Conservation (phyloP, 2,888 invertebrate species). For the Noctua janthe region DNA sequence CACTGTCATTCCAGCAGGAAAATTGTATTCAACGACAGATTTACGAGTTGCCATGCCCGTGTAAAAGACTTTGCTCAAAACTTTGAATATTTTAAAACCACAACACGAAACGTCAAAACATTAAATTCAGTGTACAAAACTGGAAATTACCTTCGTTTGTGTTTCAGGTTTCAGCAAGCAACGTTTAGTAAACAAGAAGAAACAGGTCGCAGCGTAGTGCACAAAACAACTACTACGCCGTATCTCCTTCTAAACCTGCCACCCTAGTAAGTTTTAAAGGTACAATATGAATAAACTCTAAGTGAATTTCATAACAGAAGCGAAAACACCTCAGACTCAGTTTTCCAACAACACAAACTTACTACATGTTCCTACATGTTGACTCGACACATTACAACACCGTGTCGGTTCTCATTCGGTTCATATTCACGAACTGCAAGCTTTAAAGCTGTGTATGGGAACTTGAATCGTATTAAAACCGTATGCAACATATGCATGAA, state of each 20-base stretch:
- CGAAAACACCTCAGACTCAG: slow-evolving; percentile 58
- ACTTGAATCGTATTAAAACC: slow-evolving; percentile 64
- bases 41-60: slow-evolving; percentile 28
- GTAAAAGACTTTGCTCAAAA: slow-evolving; percentile 33
- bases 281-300: slow-evolving; percentile 60
- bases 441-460: slow-evolving; percentile 55
- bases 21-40: slow-evolving; percentile 27
- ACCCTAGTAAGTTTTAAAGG: slow-evolving; percentile 44
- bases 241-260: slow-evolving; percentile 42
- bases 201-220: slow-evolving; percentile 29
- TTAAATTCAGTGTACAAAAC: slow-evolving; percentile 51
- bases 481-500: slow-evolving; percentile 55
- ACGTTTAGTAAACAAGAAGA: slow-evolving; percentile 51
- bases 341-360: slow-evolving; percentile 61
- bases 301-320: slow-evolving; percentile 63
- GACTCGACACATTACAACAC: slow-evolving; percentile 48
- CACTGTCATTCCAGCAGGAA: background rate
- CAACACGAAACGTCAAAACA: slow-evolving; percentile 55
- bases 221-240: slow-evolving; percentile 27
- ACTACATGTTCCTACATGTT: slow-evolving; percentile 37
- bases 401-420: slow-evolving; percentile 28
- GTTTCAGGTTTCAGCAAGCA: slow-evolving; percentile 44
- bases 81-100: slow-evolving; percentile 48
- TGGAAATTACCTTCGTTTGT: slow-evolving; percentile 53
- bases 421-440: slow-evolving; percentile 52